A percentile compares a stretch with the other conserved stretches of the same genome.
Evolutionary conservation across 2,797 vertebrate species (phyloP).

Genomic region (Falco novaeseelandiae): DNA sequence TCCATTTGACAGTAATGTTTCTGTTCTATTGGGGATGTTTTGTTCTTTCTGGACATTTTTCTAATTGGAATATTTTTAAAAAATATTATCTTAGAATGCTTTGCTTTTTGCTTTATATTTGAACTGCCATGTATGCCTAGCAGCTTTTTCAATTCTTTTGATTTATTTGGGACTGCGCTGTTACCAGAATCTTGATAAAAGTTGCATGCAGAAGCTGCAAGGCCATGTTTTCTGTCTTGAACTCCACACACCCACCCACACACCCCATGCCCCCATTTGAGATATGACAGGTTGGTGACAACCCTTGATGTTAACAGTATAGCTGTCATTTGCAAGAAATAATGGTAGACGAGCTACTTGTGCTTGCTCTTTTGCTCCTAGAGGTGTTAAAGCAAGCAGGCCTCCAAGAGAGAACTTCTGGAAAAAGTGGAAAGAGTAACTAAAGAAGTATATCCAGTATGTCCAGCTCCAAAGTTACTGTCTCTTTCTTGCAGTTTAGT

Average conservation of each 20-base stretch:
- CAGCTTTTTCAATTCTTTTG: not conserved
- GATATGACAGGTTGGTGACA: not conserved
- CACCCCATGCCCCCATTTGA: not conserved
- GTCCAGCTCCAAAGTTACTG: not conserved
- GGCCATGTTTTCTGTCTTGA: not conserved
- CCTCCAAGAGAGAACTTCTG: not conserved
- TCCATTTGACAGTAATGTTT: not conserved
- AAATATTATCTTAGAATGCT: not conserved
- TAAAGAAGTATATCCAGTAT: not conserved
- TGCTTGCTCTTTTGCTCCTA: not conserved
- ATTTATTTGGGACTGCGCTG: not conserved
- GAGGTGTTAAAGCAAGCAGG: not conserved
- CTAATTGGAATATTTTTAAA: not conserved
- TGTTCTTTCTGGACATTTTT: not conserved
- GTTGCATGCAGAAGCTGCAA: not conserved
- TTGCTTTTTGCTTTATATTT: not conserved
- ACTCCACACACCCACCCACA: no score
- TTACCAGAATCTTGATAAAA: not conserved
- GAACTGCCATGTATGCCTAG: not conserved
- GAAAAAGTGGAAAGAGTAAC: not conserved
- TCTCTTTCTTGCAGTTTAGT: not conserved
- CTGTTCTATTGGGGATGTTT: not conserved
- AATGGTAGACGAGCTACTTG: not conserved
- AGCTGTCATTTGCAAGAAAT: not conserved
- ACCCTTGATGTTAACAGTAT: not conserved